Evolutionary conservation across 2,113 vertebrate species (phyloP), one percentile per base, ranked within the genome.

Genomic region (Mesocricetus auratus): DNA sequence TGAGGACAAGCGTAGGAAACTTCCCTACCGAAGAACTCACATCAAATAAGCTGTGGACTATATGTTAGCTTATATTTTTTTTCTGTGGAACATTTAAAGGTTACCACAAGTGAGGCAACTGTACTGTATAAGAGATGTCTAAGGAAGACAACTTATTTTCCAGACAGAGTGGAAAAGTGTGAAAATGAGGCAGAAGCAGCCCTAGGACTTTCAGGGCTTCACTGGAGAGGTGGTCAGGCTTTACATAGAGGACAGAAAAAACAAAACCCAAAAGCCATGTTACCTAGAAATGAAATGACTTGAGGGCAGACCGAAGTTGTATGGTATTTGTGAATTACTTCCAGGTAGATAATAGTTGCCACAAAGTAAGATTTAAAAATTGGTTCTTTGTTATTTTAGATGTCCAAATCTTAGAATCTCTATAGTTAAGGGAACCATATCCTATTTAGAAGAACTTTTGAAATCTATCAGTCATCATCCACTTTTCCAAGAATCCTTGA

Each of bases 241-340:
- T 79, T 86, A 78, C 15, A 39, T 26, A 39, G 16, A 81, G 47
- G 79, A 7, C 47, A 94, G 31, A n/a, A 53, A 47, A 73, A 66
- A 66, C 6, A 24, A 62, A 62, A 24, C 22, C 60, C 8, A 60
- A 79, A 47, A 77, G 45, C 62, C 31, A 26, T 24, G 5, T 53
- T 90, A 60, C 53, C 15, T 58, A 21, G 24, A 95, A 89, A 74
- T 56, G 17, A 81, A 85, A 74, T 58, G 39, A 73, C 36, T 45
- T 24, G 29, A 22, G 75, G 66, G 22, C 33, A 92, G 53, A 93
- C 64, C 33, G 19, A 95, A 62, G 71, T 75, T 39, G 47, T 13
- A 45, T 71, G 39, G 86, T 53, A 62, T 96, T 91, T 69, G 53
- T 74, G 68, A 91, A 42, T n/a, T 53, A 85, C 53, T 95, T 96